phyloP scores from a whole-genome alignment of 2,888 invertebrate species.

The Carterocephalus palaemon region DNA sequence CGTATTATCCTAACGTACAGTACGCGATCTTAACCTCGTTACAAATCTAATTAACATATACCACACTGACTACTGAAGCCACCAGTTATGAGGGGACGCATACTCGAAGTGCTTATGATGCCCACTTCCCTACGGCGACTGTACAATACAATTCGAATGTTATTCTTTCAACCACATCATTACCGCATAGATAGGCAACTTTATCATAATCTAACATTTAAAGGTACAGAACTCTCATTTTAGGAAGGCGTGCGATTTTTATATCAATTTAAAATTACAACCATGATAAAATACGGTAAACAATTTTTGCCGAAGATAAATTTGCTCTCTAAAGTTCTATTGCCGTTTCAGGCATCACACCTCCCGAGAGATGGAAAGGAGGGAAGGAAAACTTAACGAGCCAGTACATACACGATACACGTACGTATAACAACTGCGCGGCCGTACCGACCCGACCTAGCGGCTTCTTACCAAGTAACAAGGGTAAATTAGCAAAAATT shows the following conservation, averaged over 20 bases:
- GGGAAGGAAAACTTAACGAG: constrained; percentile 29
- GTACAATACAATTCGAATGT: constrained; percentile 28
- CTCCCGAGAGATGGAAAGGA: constrained; percentile 32
- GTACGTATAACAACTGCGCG: background rate
- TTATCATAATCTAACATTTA: constrained; percentile 37
- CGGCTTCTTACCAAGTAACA: background rate
- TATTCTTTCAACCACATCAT: constrained; percentile 11
- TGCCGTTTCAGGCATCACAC: constrained; percentile 22
- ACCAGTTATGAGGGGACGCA: constrained; percentile 7
- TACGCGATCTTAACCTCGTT: constrained; percentile 1
- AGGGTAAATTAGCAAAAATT: constrained; percentile 26
- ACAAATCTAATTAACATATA: constrained; percentile 17
- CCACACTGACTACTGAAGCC: constrained; percentile 11
- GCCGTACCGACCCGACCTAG: background rate
- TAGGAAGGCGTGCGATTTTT: constrained; percentile 32
- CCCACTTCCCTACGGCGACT: background rate
- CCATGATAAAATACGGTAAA: constrained; percentile 1
- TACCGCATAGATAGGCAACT: constrained; percentile 27
- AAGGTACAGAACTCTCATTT: constrained; percentile 38
- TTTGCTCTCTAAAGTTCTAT: constrained; percentile 3
- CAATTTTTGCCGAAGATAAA: constrained; percentile 4
- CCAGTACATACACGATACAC: too few relatives aligned
- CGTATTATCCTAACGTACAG: constrained; percentile 26
- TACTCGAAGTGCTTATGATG: background rate
- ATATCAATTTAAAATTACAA: constrained; percentile 6